Evolutionary conservation across 1,140 invertebrate species (phyloP), one percentile per base, ranked within the genome.

Genomic region (Aradophagus sp.): DNA sequence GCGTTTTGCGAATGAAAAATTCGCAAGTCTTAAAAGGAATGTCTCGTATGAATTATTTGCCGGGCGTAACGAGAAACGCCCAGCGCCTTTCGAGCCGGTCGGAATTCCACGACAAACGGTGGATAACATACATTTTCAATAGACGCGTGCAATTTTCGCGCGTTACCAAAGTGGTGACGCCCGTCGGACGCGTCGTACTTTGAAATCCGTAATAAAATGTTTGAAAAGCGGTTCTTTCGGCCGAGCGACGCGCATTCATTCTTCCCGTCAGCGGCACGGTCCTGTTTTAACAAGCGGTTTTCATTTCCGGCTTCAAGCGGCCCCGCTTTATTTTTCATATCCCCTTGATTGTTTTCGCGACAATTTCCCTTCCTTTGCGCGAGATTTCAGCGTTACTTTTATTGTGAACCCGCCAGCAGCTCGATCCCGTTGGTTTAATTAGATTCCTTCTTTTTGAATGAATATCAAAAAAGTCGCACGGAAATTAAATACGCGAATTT

Each of bases 271-370:
- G 31, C 26, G 17, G 19, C 47, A 56, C 23, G 31, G 62, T 50
- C 47, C 39, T 67, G 53, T 67, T 67, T 67, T 67, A 67, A 59
- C 53, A 67, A 67, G 63, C 63, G 53, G 63, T 67, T 67, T 67
- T 67, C 63, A 67, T 67, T 67, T 67, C 63, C 63, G 63, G 45
- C 38, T 59, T 67, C 52, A 59, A 67, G 44, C 45, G 27, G 53
- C 58, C 39, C 58, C 39, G n/a, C 42, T 50, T 41, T 59, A 67
- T 67, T 67, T 67, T 67, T 66, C 53, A 59, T 67, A 59, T 59
- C 31, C 63, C 58, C 55, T 27, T 41, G 44, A 50, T 55, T 65
- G 48, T 45, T 56, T 53, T 65, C 14, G 12, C 13, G 16, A 55
- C 62, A 35, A 56, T 53, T 53, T 53, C 4, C 16, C 12, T 38